Evolutionary conservation across 2,797 vertebrate species (phyloP).

Genomic region (Trachurus trachurus): DNA sequence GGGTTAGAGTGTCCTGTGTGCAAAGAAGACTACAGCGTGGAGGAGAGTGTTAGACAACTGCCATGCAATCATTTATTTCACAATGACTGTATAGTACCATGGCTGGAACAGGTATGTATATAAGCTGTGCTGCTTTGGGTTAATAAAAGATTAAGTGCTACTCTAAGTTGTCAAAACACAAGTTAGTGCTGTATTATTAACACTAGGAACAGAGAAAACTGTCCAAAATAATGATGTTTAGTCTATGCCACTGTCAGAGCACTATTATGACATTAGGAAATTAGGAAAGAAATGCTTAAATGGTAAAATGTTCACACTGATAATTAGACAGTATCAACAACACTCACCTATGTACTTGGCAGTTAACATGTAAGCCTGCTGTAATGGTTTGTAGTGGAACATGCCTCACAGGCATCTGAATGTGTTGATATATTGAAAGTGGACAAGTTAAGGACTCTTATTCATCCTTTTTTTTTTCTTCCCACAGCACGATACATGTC

Average conservation of each 20-base stretch:
- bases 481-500: constrained; percentile 96
- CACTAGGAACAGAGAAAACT: background rate
- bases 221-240: background rate
- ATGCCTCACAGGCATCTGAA: background rate
- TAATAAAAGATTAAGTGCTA: background rate
- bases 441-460: background rate
- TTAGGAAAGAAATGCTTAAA: background rate
- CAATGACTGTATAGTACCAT: constrained; percentile 96
- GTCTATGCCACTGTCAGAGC: background rate
- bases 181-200: too few relatives aligned
- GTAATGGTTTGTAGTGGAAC: background rate
- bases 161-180: background rate
- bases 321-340: background rate
- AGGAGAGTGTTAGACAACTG: constrained; percentile 93
- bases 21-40: constrained; percentile 95
- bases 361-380: background rate
- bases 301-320: background rate
- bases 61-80: constrained; percentile 99
- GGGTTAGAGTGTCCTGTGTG: constrained; percentile 97
- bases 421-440: constrained; percentile 14
- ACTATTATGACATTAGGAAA: background rate
- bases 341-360: background rate
- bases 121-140: background rate
- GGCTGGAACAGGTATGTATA: constrained; percentile 94
- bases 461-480: background rate